phyloP scores from a whole-genome alignment of 2,113 vertebrate species.

The Bucco capensis region DNA sequence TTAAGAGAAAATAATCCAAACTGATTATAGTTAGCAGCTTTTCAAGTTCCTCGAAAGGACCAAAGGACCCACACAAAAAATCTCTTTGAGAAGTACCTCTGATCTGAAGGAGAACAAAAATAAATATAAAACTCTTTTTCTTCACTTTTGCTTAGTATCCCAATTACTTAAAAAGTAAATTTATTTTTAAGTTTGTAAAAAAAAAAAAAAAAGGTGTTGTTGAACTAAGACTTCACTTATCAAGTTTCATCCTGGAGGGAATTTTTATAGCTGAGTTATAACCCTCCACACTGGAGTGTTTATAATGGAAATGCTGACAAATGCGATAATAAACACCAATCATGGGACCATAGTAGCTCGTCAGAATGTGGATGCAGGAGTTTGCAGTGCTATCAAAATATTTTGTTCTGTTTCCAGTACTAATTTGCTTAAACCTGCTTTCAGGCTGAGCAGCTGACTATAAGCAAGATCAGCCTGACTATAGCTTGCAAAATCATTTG shows the following conservation, averaged over 20 bases:
- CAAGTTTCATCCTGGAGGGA: constrained; percentile 33
- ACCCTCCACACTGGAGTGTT: constrained; percentile 28
- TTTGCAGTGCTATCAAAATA: constrained; percentile 29
- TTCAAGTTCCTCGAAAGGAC: background rate
- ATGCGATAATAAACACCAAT: constrained; percentile 57
- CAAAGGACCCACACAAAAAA: background rate
- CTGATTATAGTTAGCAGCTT: background rate
- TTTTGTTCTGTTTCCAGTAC: constrained; percentile 52
- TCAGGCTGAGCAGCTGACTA: constrained; percentile 25
- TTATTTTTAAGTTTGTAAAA: constrained; percentile 23
- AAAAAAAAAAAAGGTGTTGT: background rate
- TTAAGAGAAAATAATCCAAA: background rate
- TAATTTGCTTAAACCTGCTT: constrained; percentile 57
- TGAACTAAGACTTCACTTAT: constrained; percentile 10
- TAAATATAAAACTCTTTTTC: background rate
- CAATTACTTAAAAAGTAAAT: background rate
- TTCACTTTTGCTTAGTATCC: background rate
- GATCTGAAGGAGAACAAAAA: constrained; percentile 1
- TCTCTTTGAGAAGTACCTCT: background rate
- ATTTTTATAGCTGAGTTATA: constrained; percentile 54
- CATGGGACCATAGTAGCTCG: constrained; percentile 21
- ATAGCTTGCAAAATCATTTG: constrained; percentile 54
- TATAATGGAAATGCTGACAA: constrained; percentile 59
- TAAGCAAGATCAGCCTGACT: constrained; percentile 21
- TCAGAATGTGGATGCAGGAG: constrained; percentile 25